These are phyloP conservation scores for Rhinatrema bivittatum DNA, from an alignment of 2,797 vertebrate species.

Conservation along the genomic window DNA sequence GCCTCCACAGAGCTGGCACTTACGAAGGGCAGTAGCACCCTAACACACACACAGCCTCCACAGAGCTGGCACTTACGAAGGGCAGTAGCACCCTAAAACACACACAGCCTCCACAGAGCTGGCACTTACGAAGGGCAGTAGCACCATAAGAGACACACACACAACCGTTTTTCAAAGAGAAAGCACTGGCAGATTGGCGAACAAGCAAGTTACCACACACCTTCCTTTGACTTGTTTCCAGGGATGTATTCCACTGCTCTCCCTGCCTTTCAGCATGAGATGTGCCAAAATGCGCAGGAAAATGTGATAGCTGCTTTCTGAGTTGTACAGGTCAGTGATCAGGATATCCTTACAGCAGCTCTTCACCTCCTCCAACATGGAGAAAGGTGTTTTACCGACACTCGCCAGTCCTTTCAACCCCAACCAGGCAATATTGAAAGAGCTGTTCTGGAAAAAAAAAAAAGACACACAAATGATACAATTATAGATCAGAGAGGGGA, in stretches of 20 bases:
- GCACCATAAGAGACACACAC: too few species aligned
- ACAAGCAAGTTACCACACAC: too few species aligned
- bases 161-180: too few species aligned
- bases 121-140: too few species aligned
- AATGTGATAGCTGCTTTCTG: slow-evolving; percentile 85
- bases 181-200: too few species aligned
- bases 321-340: slow-evolving; percentile 67
- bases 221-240: slow-evolving; percentile 98
- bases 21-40: too few species aligned
- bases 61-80: too few species aligned
- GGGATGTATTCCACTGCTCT: slow-evolving; percentile 62
- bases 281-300: slow-evolving; percentile 84
- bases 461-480: slow-evolving; percentile 1
- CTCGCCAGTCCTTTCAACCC: slow-evolving; percentile 74
- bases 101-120: too few species aligned
- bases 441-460: slow-evolving; percentile 62
- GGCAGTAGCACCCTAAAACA: too few species aligned
- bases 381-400: slow-evolving; percentile 71
- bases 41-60: too few species aligned
- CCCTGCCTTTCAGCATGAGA: slow-evolving; percentile 66
- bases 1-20: too few species aligned
- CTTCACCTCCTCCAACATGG: slow-evolving; percentile 75
- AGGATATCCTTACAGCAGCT: slow-evolving; percentile 66
- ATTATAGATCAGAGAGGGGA: too few species aligned
- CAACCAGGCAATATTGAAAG: slow-evolving; percentile 84